Conservation (phyloP, 2,113 vertebrate genomes). For the Mustela nigripes region DNA sequence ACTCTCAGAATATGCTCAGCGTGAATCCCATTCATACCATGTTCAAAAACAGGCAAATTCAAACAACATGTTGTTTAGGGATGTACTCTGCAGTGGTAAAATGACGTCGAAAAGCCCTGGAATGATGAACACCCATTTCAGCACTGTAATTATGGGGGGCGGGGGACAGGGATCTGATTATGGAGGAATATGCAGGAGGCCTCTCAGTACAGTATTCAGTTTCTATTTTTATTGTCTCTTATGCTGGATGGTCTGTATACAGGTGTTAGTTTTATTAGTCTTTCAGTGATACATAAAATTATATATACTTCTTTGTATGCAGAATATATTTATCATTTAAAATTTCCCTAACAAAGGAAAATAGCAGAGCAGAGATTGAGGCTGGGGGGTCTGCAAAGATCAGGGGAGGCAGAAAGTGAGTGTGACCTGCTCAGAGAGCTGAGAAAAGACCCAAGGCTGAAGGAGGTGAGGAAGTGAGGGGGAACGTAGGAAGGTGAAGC, state of each 20-base stretch:
- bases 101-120: background rate
- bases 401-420: background rate
- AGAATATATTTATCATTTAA: background rate
- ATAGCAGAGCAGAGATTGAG: background rate
- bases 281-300: conserved; percentile 15
- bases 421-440: background rate
- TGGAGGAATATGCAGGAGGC: background rate
- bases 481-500: background rate
- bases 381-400: background rate
- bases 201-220: background rate
- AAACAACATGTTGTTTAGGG: background rate
- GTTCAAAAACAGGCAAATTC: background rate
- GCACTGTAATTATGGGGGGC: background rate
- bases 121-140: background rate
- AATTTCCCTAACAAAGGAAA: background rate
- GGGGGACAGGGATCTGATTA: background rate
- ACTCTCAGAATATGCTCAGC: background rate
- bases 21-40: background rate
- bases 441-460: background rate
- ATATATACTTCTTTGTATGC: background rate
- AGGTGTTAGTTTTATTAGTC: background rate
- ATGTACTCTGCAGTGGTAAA: background rate
- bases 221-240: background rate
- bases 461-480: background rate
- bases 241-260: background rate